phyloP scores from a whole-genome alignment of 1,140 invertebrate species.

The Aphelinus certus region DNA sequence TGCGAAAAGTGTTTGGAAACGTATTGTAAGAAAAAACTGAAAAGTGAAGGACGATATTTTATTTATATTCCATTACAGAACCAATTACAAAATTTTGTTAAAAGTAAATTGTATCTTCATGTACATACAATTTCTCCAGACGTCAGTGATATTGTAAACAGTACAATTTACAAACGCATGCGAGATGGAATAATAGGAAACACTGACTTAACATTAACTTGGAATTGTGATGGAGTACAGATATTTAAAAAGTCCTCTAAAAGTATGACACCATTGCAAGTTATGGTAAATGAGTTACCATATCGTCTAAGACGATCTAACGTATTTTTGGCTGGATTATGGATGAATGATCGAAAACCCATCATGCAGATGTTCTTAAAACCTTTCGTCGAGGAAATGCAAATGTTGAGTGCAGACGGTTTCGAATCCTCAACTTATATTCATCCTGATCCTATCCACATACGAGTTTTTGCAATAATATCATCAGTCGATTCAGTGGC shows the following conservation, averaged over 20 bases:
- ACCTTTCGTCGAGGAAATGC: constrained; percentile 21
- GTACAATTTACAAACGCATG: background rate
- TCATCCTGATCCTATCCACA: background rate
- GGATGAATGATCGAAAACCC: constrained; percentile 15
- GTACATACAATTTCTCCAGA: background rate
- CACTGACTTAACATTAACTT: constrained; percentile 8
- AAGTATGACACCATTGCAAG: constrained; percentile 35
- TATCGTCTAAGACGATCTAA: constrained; percentile 39
- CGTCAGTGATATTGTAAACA: constrained; percentile 4
- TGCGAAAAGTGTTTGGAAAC: background rate
- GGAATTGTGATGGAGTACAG: constrained; percentile 17
- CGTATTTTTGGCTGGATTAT: constrained; percentile 40
- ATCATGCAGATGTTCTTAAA: constrained; percentile 6
- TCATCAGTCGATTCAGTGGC: constrained; percentile 5
- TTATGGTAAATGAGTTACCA: constrained; percentile 39
- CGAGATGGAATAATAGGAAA: background rate
- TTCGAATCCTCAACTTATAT: background rate
- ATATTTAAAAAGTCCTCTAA: constrained; percentile 28
- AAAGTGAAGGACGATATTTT: background rate
- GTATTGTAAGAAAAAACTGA: background rate
- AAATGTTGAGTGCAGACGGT: constrained; percentile 1
- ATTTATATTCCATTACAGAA: background rate
- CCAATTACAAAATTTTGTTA: background rate
- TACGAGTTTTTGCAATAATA: constrained; percentile 13
- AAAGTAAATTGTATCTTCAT: background rate